Evolutionary conservation across 2,113 vertebrate species (phyloP), one percentile per base, ranked within the genome.

Genomic region (Climacteris rufus): DNA sequence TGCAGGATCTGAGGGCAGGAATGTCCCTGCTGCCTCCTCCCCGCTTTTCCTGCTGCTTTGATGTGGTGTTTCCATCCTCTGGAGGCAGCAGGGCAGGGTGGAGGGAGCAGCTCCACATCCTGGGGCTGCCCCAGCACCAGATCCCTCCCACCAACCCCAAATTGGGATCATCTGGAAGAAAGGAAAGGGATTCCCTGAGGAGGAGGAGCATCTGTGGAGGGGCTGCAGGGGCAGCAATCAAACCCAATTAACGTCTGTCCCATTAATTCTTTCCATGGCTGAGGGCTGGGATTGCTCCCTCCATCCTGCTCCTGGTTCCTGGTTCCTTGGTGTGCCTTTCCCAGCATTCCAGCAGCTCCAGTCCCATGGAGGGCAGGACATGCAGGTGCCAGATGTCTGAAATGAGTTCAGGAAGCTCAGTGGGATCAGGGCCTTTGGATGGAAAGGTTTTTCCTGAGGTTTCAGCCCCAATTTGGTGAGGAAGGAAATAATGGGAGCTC

Each of bases 51-150:
- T 42, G 56, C 23, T 35, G 66, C 25, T 84, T 37, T 57, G 22
- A 1, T 11, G 27, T 4, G 40, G 0, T 2, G n/a, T n/a, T n/a
- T n/a, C n/a, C n/a, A n/a, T n/a, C n/a, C 10, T 53, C 9, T 7
- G 49, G 57, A 18, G 59, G 59, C 15, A 33, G 61, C 54, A 28
- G 35, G 47, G 74, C 9, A 37, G 39, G 37, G 44, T 24, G 37
- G 59, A 65, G 52, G 52, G 57, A 80, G 86, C 52, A 37, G 90
- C 77, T 87, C 53, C 54, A 25, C 83, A 37, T 21, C 66, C 65
- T 7, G 3, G 27, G 30, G 15, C 57, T 8, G 31, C 40, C 49
- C 72, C 86, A 76, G n/a, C 8, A 0, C 37, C 1, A 0, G 27
- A 60, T 45, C 35, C 30, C 28, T 71, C 21, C 37, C 4, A 0